phyloP scores from a whole-genome alignment of 1,140 invertebrate genomes.

The Plodia interpunctella region DNA sequence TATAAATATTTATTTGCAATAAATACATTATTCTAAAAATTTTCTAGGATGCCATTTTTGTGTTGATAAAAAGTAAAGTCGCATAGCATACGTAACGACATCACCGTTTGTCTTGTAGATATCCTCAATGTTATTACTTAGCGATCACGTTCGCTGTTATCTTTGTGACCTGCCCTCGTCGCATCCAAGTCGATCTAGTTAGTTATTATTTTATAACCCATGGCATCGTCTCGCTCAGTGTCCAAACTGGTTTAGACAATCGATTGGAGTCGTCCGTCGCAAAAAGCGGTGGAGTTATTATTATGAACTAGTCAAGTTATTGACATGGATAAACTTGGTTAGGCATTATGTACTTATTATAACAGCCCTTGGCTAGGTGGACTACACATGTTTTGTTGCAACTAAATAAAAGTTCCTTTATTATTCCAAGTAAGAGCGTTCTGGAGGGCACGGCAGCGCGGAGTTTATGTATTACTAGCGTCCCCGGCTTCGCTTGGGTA shows the following conservation, averaged over 20 bases:
- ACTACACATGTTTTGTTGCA: too few species aligned
- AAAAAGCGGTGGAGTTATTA: neutral
- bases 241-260: neutral
- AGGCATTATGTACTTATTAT: too few species aligned
- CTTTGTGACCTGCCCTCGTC: neutral
- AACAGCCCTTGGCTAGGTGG: too few species aligned
- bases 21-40: too few species aligned
- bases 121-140: neutral
- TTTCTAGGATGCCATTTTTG: too few species aligned
- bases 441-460: too few species aligned
- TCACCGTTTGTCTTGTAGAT: neutral
- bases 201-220: neutral
- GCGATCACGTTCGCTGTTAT: neutral
- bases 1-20: too few species aligned
- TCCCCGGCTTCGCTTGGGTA: too few species aligned
- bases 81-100: neutral
- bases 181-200: neutral
- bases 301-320: neutral
- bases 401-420: too few species aligned
- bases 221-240: neutral
- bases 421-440: too few species aligned
- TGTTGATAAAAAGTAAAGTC: neutral
- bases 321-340: neutral
- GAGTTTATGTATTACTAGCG: too few species aligned
- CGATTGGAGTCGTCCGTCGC: too few species aligned